Evolutionary conservation across 2,797 vertebrate genomes (phyloP), one percentile per base, ranked within the genome.

Genomic region (Avahi laniger): DNA sequence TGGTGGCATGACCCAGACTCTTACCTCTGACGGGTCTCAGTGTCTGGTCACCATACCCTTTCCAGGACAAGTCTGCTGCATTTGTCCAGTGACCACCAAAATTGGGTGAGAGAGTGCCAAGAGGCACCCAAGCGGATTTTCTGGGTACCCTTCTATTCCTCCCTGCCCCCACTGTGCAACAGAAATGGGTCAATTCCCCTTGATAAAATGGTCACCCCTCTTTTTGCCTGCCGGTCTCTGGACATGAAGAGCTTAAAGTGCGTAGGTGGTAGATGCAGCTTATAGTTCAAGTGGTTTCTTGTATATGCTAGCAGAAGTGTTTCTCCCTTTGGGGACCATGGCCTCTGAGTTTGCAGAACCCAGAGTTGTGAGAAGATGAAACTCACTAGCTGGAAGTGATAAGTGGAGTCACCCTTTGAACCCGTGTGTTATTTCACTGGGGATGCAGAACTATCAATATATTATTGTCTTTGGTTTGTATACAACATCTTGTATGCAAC

Each of bases 1-100:
- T 28, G 61, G 59, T n/a, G 7, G 11, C 7, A 0, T 7, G 9
- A 65, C 7, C 18, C 3, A 61, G 30, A 59, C 7, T 1, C 33
- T 79, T 30, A 52, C 65, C 80, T 86, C 61, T 15, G 76, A 38
- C 61, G 33, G 12, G n/a, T 35, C 54, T 57, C 57, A 15, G 17
- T 5, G 33, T 94, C 59, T 63, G 94, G 80, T 76, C 33, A 22
- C 52, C 2, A 15, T 2, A n/a, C 38, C 28, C 5, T 46, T 65
- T 82, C 54, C 41, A 78, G 72, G 35, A 67, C 9, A 57, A 28
- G 24, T 35, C 28, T 63, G 17, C 12, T 48, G 33, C 24, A 33
- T 28, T 80, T 94, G 50, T 46, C n/a, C 24, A 35, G 35, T 30
- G 15, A 24, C 78, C 50, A 65, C 28, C 22, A 61, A 72, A 76